A percentile compares a stretch with the other conserved stretches of the same genome.
phyloP scores from a whole-genome alignment of 2,113 vertebrate species.

The Emydocephalus ijimae region DNA sequence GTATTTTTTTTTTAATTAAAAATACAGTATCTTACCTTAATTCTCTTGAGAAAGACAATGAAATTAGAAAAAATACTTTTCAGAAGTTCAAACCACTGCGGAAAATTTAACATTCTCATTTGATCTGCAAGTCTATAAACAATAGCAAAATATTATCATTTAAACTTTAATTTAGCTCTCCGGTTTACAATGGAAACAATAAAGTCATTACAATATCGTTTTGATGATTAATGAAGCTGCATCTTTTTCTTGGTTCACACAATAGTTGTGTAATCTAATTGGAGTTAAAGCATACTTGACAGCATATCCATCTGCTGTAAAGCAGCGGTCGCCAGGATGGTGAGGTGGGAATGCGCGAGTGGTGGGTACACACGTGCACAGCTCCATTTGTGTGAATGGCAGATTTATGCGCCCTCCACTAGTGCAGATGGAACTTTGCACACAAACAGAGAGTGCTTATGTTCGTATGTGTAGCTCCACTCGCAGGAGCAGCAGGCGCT shows the following conservation, averaged over 20 bases:
- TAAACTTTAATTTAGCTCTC: not conserved
- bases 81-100: conserved; percentile 92
- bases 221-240: not conserved
- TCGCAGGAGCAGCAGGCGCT: too few relatives aligned
- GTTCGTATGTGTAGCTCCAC: too few relatives aligned
- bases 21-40: conserved; percentile 79
- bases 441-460: too few relatives aligned
- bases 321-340: not conserved
- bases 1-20: not conserved
- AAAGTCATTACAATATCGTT: not conserved
- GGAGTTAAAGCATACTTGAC: not conserved
- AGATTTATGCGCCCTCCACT: too few relatives aligned
- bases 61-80: conserved; percentile 87
- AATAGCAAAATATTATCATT: conserved; percentile 5
- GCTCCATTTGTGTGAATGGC: too few relatives aligned
- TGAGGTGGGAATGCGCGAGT: too few relatives aligned
- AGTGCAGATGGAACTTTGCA: too few relatives aligned
- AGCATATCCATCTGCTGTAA: not conserved
- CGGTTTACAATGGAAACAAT: not conserved
- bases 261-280: not conserved
- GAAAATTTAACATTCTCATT: conserved; percentile 94
- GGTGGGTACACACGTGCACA: too few relatives aligned
- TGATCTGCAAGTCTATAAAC: conserved; percentile 87
- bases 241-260: not conserved
- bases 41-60: conserved; percentile 87